A percentile compares a stretch with the other conserved stretches of the same genome.
Conservation (phyloP, 2,888 invertebrate species). For the Aporophyla lueneburgensis region DNA sequence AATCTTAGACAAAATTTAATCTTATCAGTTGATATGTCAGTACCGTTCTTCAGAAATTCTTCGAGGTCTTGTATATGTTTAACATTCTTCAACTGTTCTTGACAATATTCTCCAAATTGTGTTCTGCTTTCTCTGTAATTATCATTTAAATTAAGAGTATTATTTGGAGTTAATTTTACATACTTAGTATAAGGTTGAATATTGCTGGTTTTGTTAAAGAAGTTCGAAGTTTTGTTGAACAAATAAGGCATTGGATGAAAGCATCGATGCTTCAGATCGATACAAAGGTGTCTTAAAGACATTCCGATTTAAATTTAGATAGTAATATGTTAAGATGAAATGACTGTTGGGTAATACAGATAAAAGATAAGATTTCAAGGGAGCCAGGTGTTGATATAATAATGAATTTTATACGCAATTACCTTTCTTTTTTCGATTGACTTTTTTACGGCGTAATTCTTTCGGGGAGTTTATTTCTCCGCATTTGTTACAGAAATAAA, state of each 20-base stretch:
- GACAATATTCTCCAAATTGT: constrained; percentile 49
- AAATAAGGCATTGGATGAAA: constrained; percentile 29
- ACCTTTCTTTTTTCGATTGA: constrained; percentile 61
- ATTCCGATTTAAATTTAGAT: constrained; percentile 72
- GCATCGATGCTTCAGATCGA: constrained; percentile 59
- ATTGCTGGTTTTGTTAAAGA: constrained; percentile 24
- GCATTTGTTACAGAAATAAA: constrained; percentile 9
- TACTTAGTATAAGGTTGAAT: constrained; percentile 19
- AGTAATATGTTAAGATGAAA: constrained; percentile 66
- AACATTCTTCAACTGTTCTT: constrained; percentile 41
- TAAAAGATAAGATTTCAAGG: constrained; percentile 70
- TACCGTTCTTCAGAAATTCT: constrained; percentile 25
- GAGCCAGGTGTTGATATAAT: constrained; percentile 70
- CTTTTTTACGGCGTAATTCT: constrained; percentile 71
- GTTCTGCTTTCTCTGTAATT: constrained; percentile 63
- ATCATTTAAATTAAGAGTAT: constrained; percentile 64
- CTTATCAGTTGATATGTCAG: constrained; percentile 42
- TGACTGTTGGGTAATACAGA: constrained; percentile 62
- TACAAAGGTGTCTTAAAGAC: constrained; percentile 68
- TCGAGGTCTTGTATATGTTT: constrained; percentile 29
- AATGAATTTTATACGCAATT: constrained; percentile 69
- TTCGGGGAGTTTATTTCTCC: constrained; percentile 69
- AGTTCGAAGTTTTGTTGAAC: neutral
- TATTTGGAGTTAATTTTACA: constrained; percentile 38
- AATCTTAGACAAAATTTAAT: constrained; percentile 56